A percentile compares a stretch with the other conserved stretches of the same genome.
phyloP scores from a whole-genome alignment of 2,888 invertebrate genomes.

The Caenorhabditis sinica region DNA sequence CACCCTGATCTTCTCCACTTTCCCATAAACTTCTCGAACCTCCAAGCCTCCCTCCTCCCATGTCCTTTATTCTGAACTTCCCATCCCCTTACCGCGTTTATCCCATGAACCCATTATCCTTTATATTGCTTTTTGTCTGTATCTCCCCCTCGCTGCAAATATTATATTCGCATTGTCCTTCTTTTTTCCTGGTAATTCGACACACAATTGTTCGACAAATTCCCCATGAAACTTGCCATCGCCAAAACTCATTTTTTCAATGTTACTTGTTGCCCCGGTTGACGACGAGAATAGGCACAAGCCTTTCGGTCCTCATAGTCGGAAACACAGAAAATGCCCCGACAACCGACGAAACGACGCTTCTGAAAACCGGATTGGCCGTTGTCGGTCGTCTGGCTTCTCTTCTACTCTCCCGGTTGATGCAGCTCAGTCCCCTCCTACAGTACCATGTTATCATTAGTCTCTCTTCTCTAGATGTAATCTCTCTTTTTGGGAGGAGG shows the following conservation, averaged over 20 bases:
- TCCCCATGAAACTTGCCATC: constrained; percentile 2
- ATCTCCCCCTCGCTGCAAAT: neutral
- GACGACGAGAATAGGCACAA: constrained; percentile 42
- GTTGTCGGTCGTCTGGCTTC: constrained; percentile 16
- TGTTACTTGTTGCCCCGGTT: constrained; percentile 18
- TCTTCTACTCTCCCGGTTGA: constrained; percentile 40
- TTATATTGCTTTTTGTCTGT: neutral
- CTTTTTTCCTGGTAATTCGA: constrained; percentile 1
- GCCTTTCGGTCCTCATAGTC: constrained; percentile 40
- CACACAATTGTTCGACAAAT: constrained; percentile 24
- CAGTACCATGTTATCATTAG: constrained; percentile 45
- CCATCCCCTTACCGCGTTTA: neutral
- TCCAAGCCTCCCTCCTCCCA: neutral
- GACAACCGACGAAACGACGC: constrained; percentile 20
- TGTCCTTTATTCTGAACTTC: too few species aligned
- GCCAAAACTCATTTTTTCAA: constrained; percentile 33
- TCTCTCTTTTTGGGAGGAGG: neutral
- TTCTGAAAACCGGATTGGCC: constrained; percentile 57
- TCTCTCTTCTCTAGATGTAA: constrained; percentile 26
- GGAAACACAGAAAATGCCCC: constrained; percentile 22
- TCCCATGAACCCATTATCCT: neutral
- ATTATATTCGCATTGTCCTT: constrained; percentile 12
- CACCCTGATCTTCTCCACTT: neutral
- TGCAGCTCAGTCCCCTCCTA: constrained; percentile 34
- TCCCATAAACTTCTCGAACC: too few species aligned